Conservation (phyloP, 2,888 invertebrate genomes). For the Cynaeus angustus region DNA sequence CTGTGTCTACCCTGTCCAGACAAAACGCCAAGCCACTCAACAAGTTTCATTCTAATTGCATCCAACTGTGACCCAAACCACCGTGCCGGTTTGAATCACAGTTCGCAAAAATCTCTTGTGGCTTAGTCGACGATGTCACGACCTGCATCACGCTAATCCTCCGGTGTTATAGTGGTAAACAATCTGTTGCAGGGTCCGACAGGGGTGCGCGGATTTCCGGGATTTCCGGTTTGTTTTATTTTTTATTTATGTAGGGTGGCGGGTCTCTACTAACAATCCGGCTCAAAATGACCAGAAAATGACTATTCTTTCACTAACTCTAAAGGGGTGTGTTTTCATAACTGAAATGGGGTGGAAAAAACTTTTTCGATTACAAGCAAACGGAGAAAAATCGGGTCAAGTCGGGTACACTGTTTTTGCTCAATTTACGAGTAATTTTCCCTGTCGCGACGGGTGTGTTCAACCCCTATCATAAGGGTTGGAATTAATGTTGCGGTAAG, state of each 20-base stretch:
- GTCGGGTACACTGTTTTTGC: too few species aligned
- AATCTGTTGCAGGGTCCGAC: constrained; percentile 74
- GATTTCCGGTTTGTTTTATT: constrained; percentile 73
- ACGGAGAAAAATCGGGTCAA: too few species aligned
- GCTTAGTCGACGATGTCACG: constrained; percentile 28
- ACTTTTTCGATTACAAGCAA: background rate
- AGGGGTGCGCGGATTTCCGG: constrained; percentile 75
- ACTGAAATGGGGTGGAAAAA: too few species aligned
- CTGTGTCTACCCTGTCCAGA: constrained; percentile 59
- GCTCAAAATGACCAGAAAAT: background rate
- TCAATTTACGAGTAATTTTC: too few species aligned
- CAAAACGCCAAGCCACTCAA: constrained; percentile 4
- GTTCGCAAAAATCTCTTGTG: background rate
- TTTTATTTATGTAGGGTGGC: constrained; percentile 17
- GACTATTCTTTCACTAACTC: background rate
- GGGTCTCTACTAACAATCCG: background rate
- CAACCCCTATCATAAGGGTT: background rate
- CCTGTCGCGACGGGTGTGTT: too few species aligned
- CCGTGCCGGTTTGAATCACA: background rate
- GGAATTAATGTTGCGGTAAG: too few species aligned
- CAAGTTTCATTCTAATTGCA: constrained; percentile 1
- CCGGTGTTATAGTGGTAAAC: constrained; percentile 52
- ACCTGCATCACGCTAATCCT: constrained; percentile 33
- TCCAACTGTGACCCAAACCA: background rate
- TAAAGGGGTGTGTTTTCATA: too few species aligned